Percentiles rank a stretch among this genome's conserved stretches.
Conservation (phyloP, 2,113 vertebrate genomes). For the Cryptotis parvus region DNA sequence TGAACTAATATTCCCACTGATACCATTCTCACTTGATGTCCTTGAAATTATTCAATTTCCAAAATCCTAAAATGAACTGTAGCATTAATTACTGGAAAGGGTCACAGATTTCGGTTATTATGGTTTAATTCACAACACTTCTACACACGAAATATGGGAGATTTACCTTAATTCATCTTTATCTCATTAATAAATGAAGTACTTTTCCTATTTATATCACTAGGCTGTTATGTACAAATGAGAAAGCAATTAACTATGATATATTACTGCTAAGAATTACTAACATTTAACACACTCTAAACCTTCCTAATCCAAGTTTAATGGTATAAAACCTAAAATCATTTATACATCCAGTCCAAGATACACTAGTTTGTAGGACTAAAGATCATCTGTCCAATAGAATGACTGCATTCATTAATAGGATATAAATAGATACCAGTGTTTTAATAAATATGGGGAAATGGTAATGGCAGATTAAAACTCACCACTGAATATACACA, state of each 20-base stretch:
- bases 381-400: conserved; percentile 26
- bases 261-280: not conserved
- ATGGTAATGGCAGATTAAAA: too few relatives aligned
- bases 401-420: too few relatives aligned
- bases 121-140: not conserved
- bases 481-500: too few relatives aligned
- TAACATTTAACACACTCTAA: not conserved
- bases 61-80: conserved; percentile 30
- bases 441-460: too few relatives aligned
- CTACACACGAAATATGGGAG: not conserved
- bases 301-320: conserved; percentile 15
- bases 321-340: conserved; percentile 22
- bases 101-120: conserved; percentile 18
- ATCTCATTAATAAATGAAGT: conserved; percentile 14
- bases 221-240: not conserved
- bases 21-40: not conserved
- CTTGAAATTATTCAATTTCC: conserved; percentile 2
- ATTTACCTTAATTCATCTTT: conserved; percentile 2
- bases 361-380: conserved; percentile 28
- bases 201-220: not conserved
- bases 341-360: conserved; percentile 46
- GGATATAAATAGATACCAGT: too few relatives aligned
- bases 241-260: not conserved
- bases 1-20: not conserved
- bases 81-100: not conserved